Evolutionary conservation across 2,888 invertebrate genomes (phyloP).

Genomic region (Xestia c-nigrum): DNA sequence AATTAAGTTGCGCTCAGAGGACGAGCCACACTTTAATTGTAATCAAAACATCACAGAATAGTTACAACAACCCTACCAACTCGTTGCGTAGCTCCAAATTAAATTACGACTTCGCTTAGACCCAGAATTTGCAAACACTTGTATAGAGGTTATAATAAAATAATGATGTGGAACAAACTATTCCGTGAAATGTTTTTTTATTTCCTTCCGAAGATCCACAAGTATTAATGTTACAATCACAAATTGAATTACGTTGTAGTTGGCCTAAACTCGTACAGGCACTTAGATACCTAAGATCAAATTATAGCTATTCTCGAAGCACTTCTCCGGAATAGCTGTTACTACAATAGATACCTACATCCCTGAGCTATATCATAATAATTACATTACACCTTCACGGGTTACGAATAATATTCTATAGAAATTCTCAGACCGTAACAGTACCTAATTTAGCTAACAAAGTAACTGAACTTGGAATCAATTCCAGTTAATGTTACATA

Average conservation of each 20-base stretch:
- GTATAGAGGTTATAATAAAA: slow-evolving; percentile 41
- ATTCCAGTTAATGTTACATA: slow-evolving; percentile 69
- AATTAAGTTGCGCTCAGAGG: slow-evolving; percentile 66
- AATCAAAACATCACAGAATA: slow-evolving; percentile 73
- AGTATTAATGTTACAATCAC: slow-evolving; percentile 25
- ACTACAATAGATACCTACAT: slow-evolving; percentile 7
- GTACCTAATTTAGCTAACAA: slow-evolving; percentile 52
- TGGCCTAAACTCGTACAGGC: slow-evolving; percentile 7
- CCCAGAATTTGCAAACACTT: slow-evolving; percentile 56
- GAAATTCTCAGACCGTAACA: slow-evolving; percentile 37
- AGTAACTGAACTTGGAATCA: slow-evolving; percentile 69
- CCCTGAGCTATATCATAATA: slow-evolving; percentile 18
- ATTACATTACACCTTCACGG: slow-evolving; percentile 29
- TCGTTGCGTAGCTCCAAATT: slow-evolving; percentile 63
- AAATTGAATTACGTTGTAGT: slow-evolving; percentile 25
- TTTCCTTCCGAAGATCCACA: slow-evolving; percentile 18
- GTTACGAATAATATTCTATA: slow-evolving; percentile 29
- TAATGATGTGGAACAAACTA: slow-evolving; percentile 31
- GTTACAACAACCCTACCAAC: slow-evolving; percentile 59
- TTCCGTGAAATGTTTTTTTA: slow-evolving; percentile 38
- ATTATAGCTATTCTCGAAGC: slow-evolving; percentile 26
- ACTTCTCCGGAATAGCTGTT: slow-evolving; percentile 14
- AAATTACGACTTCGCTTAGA: slow-evolving; percentile 61
- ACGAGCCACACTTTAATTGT: slow-evolving; percentile 73
- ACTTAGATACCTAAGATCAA: slow-evolving; percentile 27